phyloP scores from a whole-genome alignment of 2,888 invertebrate genomes.

The Xestoiulus laeticollis region DNA sequence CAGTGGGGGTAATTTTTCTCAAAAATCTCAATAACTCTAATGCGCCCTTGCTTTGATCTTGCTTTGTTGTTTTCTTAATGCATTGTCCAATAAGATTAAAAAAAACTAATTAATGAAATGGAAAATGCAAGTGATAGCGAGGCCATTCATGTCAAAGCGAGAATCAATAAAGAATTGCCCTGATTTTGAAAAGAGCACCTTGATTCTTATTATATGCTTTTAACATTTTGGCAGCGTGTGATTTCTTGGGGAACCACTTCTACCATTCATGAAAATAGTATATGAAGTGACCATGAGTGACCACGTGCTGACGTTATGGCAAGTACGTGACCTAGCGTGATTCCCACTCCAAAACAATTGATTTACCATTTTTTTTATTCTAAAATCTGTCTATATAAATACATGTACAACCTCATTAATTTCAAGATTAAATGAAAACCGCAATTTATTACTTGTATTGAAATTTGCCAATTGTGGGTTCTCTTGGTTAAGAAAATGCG shows the following conservation, averaged over 20 bases:
- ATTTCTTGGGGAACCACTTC: background rate
- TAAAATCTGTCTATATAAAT: background rate
- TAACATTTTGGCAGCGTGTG: background rate
- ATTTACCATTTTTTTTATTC: background rate
- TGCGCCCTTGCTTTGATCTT: background rate
- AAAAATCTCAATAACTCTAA: background rate
- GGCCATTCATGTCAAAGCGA: background rate
- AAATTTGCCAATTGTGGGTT: background rate
- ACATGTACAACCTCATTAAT: constrained; percentile 11
- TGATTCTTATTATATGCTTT: background rate
- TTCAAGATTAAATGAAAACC: constrained; percentile 19
- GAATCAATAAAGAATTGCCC: constrained; percentile 20
- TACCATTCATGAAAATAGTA: constrained; percentile 8
- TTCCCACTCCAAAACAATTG: background rate
- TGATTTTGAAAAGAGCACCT: background rate
- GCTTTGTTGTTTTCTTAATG: background rate
- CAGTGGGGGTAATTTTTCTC: background rate
- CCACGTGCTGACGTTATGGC: constrained; percentile 15
- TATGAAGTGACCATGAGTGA: background rate
- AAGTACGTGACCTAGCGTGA: constrained; percentile 23
- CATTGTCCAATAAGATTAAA: background rate
- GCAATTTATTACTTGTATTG: background rate
- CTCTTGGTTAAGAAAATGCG: background rate
- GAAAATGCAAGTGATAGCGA: constrained; percentile 21
- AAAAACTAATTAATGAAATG: constrained; percentile 13